Evolutionary conservation across 2,113 vertebrate species (phyloP), one percentile per base, ranked within the genome.

Genomic region (Setophaga petechia): DNA sequence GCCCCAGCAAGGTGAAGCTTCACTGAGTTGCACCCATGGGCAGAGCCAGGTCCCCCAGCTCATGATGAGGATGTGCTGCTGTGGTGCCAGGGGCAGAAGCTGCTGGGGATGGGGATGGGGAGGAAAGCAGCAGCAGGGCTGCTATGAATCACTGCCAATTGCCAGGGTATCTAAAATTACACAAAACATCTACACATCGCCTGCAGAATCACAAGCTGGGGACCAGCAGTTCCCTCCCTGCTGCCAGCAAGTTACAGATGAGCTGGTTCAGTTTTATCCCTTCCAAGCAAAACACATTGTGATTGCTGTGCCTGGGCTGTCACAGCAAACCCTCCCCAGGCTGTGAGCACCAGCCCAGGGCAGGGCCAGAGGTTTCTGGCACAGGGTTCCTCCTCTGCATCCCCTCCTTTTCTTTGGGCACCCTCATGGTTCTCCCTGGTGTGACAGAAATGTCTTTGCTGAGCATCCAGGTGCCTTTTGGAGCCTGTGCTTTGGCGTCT

Each of bases 391-490:
- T 80, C 55, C 35, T 62, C 52, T 47, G 33, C 23, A 24, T 16
- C 9, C 1, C 1, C 31, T 52, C 43, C 0, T 0, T 27, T n/a
- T 27, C 81, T 11, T 13, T 6, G 11, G 37, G 52, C 21, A 12
- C n/a, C 41, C 46, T 41, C 4, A 0, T 4, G 43, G 47, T 44
- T 62, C 47, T 51, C 58, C 33, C 31, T 28, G 19, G 4, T 41
- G 46, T 3, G 12, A 78, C 12, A 55, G 30, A 62, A 82, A 78
- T 4, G 2, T 18, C 11, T 41, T 11, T 28, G 19, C 31, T 37
- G 31, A 7, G 2, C 4, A 8, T 11, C 15, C 68, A n/a, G 54
- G n/a, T 13, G 33, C 37, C 28, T 35, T 68, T 31, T 31, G n/a
- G 41, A 75, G 5, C 21, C 0, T 2, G 22, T 75, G 15, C 30